Evolutionary conservation across 1,140 invertebrate genomes (phyloP), one percentile per base, ranked within the genome.

Genomic region (Homalodisca vitripennis): DNA sequence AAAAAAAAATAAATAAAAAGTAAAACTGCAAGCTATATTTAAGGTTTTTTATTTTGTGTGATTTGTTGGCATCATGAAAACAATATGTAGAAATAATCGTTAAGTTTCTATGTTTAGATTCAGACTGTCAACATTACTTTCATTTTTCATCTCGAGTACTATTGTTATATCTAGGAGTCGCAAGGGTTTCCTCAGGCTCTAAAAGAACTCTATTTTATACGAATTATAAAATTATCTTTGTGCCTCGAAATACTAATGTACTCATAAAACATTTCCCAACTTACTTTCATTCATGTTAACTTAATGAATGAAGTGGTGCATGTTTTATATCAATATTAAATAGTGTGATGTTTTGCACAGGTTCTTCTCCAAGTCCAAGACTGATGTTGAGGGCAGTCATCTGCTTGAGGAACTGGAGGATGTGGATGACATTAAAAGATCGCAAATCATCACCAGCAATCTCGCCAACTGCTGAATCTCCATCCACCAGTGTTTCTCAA

Each of bases 281-380:
- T 41, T 41, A 41, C 17, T 10, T 24, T n/a, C 3, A 20, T 53
- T 20, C 48, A 41, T 6, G 34, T 53, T 53, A 3, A 24, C 12
- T 3, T 12, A 6, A 24, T 53, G 6, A 53, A 13, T 53, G 12
- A n/a, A 53, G 24, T 60, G 3, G 6, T 27, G 3, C 6, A 29
- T 27, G 26, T 3, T 27, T 27, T 3, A 26, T 53, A 53, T 12
- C 48, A 53, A 53, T 22, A 6, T 41, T 41, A 27, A 27, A 6
- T 3, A 2, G 6, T 60, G 2, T 13, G 48, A 53, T 13, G 6
- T 13, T 53, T 60, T 22, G 3, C 29, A 6, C 55, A 60, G 55
- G 55, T 60, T 60, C 6, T 60, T 60, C 24, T 27, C 55, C 10
- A 26, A 26, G 26, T 60, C 55, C 14, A 60, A 60, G 55, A 60